phyloP scores from a whole-genome alignment of 1,140 invertebrate species.

The Cydia strobilella region DNA sequence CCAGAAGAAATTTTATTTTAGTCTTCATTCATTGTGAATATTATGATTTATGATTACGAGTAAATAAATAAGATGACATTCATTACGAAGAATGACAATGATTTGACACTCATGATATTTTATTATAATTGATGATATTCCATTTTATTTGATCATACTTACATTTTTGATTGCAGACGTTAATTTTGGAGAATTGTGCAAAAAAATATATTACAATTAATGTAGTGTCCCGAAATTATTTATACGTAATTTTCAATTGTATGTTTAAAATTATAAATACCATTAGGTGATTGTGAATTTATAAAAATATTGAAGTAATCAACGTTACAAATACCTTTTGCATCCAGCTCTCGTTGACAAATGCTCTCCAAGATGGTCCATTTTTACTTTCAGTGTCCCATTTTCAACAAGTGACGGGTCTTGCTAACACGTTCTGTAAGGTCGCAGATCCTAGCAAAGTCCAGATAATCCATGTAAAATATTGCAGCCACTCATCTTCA shows the following conservation, averaged over 20 bases:
- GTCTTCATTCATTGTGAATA: too few species aligned
- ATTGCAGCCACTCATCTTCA: constrained; percentile 55
- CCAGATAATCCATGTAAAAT: constrained; percentile 42
- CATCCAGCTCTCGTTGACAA: neutral
- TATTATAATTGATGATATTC: too few species aligned
- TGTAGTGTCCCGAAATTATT: neutral
- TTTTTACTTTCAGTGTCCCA: neutral
- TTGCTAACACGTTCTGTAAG: neutral
- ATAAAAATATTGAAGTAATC: neutral
- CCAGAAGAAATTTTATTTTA: too few species aligned
- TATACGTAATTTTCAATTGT: neutral
- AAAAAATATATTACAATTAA: too few species aligned
- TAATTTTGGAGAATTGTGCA: too few species aligned
- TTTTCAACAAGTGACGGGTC: neutral
- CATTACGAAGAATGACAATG: neutral
- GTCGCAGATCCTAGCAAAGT: constrained; percentile 24
- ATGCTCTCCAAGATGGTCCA: constrained; percentile 7
- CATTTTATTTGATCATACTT: too few species aligned
- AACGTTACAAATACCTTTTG: neutral
- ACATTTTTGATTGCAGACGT: too few species aligned
- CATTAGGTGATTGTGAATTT: neutral
- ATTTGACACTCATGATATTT: too few species aligned
- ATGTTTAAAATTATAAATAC: neutral
- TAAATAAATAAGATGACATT: neutral
- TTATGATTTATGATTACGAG: too few species aligned